Evolutionary conservation across 2,888 invertebrate species (phyloP).

Genomic region (Gortyna flavago): DNA sequence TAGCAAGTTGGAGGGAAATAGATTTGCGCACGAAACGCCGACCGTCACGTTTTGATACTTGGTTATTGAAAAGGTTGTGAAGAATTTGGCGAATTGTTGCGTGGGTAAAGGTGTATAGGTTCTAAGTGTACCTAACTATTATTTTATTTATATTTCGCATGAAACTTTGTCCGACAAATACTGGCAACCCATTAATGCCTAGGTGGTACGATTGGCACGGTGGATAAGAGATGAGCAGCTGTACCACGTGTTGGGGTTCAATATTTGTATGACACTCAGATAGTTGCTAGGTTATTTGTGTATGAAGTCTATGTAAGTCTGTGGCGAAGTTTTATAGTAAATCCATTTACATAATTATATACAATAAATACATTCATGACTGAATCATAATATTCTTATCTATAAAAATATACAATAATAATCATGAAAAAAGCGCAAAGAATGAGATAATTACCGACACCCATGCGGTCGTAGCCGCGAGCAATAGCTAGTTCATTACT

Average conservation of each 20-base stretch:
- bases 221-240: not conserved
- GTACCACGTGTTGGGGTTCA: not conserved
- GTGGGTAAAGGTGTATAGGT: not conserved
- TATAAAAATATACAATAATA: too few species aligned
- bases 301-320: not conserved
- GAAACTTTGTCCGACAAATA: not conserved
- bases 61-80: constrained; percentile 31
- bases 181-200: too few species aligned
- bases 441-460: too few species aligned
- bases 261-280: not conserved
- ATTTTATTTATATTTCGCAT: not conserved
- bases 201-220: not conserved
- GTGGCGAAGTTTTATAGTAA: not conserved
- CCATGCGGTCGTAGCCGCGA: too few species aligned
- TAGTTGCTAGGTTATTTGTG: not conserved
- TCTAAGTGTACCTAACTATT: not conserved
- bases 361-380: too few species aligned
- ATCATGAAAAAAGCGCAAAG: too few species aligned
- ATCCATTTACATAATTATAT: too few species aligned
- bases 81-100: constrained; percentile 15
- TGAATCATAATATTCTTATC: too few species aligned
- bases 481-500: too few species aligned
- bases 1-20: constrained; percentile 70
- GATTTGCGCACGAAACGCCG: constrained; percentile 75
- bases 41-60: constrained; percentile 54